Conservation (phyloP, 2,797 vertebrate species). For the Myotis pilosus region DNA sequence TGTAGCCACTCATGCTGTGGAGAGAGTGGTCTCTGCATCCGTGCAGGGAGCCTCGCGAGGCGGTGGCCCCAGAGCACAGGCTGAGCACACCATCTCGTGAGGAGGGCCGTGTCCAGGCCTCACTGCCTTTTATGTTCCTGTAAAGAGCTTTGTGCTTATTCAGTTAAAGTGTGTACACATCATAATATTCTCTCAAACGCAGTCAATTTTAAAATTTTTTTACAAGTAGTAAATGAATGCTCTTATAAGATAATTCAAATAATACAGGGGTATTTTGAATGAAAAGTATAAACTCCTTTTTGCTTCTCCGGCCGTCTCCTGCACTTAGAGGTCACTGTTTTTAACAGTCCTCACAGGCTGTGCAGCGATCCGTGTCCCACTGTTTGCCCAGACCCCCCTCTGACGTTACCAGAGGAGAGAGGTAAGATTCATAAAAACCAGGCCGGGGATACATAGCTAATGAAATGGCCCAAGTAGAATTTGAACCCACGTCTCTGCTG, state of each 20-base stretch:
- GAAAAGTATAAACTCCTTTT: neutral
- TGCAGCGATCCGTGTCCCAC: neutral
- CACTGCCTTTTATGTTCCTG: neutral
- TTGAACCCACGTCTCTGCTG: neutral
- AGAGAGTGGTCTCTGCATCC: neutral
- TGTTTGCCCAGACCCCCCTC: neutral
- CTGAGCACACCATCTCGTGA: neutral
- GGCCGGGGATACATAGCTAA: neutral
- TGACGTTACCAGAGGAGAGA: neutral
- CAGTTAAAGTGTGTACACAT: neutral
- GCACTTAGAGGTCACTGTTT: neutral
- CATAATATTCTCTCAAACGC: neutral
- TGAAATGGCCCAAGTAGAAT: neutral
- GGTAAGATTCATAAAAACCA: neutral
- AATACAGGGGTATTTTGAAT: neutral
- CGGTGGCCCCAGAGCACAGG: no score
- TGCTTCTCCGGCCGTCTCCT: neutral
- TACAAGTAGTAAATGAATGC: neutral
- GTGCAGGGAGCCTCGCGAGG: neutral
- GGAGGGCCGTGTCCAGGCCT: neutral
- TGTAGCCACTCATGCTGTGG: neutral
- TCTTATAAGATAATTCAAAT: neutral
- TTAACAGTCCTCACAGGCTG: neutral
- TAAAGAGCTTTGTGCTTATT: neutral
- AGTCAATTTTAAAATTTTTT: neutral